phyloP scores from a whole-genome alignment of 2,888 invertebrate species.

The Beris chalybata region DNA sequence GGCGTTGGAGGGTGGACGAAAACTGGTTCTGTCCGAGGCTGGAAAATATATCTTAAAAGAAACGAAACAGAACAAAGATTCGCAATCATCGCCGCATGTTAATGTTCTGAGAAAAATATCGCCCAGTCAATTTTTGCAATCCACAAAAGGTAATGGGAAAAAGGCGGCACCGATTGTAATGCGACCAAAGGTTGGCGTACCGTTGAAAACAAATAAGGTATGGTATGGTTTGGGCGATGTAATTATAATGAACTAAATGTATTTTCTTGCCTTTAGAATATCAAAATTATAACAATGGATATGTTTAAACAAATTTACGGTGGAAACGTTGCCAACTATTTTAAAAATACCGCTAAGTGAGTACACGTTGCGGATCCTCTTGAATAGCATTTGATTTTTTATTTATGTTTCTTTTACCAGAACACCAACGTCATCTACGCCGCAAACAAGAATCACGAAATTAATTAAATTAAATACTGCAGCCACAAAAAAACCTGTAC shows the following conservation, averaged over 20 bases:
- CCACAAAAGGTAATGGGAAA: neutral
- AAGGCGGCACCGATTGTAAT: conserved; percentile 18
- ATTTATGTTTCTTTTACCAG: neutral
- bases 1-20: conserved; percentile 83
- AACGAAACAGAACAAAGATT: conserved; percentile 41
- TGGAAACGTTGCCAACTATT: conserved; percentile 46
- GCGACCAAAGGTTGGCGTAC: conserved; percentile 12
- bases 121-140: conserved; percentile 10
- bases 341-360: conserved; percentile 47
- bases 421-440: neutral
- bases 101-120: conserved; percentile 3
- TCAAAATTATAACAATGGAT: conserved; percentile 53
- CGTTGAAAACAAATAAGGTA: conserved; percentile 33
- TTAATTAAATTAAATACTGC: conserved; percentile 10
- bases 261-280: conserved; percentile 45
- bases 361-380: neutral
- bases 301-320: conserved; percentile 54
- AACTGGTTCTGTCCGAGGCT: conserved; percentile 81
- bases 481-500: neutral
- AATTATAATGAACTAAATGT: neutral
- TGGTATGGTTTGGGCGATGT: neutral
- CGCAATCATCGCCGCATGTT: neutral
- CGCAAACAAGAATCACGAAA: conserved; percentile 8
- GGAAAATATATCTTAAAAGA: conserved; percentile 74
- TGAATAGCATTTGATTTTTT: neutral